Evolutionary conservation across 2,113 vertebrate genomes (phyloP), one percentile per base, ranked within the genome.

Genomic region (Oophaga pumilio): DNA sequence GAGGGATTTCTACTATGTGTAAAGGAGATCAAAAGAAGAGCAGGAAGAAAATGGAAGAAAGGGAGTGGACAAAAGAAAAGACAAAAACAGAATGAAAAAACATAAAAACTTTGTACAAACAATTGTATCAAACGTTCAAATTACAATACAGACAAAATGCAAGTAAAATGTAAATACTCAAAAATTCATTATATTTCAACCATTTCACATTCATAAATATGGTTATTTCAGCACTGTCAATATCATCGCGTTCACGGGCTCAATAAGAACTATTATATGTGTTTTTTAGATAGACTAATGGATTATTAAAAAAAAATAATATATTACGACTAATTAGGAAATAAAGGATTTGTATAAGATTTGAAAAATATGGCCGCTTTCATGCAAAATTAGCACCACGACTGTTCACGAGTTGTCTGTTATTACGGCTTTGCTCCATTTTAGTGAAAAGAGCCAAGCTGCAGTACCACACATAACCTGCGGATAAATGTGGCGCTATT

Each of bases 1-100:
- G 89, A 88, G 90, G 91, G 94, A 96, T 93, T 91, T 89, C 91
- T 93, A 90, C 33, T n/a, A 24, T 89, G 57, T 74, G 22, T 88
- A 77, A 53, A 59, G 59, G 33, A 76, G 69, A 85, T 92, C 92
- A 92, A 90, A 91, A 91, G 12, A 71, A 80, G 56, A 66, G 87
- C 2, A 90, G 84, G 89, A 87, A 28, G 92, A 68, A 87, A 91
- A 84, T 87, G 89, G 92, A 87, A 89, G 79, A 91, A 87, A 22
- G 24, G 52, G 20, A 18, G n/a, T 4, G 52, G 14, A 83, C 6
- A 68, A 33, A 73, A 84, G 13, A 56, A 53, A 28, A 53, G 26
- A 57, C 33, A 43, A 28, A 84, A 66, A 28, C 64, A 71, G 8
- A 84, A 57, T 84, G 62, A 69, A 59, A 43, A 80, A 56, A 80